These are phyloP conservation scores for Cydia splendana DNA, from an alignment of 1,140 invertebrate genomes.

Conservation along the genomic window DNA sequence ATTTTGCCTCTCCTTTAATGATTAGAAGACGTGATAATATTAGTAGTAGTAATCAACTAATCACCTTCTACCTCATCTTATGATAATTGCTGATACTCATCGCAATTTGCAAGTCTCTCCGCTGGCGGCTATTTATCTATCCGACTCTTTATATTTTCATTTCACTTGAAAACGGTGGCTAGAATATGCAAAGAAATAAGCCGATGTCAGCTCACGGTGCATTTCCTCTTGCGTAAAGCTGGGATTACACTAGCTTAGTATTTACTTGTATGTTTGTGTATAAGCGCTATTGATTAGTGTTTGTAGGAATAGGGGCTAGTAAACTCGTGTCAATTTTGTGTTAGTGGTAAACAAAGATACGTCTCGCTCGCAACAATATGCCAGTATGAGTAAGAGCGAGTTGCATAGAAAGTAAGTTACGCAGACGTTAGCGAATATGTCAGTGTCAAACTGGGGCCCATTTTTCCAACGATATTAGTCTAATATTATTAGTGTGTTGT, in stretches of 20 bases:
- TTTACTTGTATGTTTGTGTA: not conserved
- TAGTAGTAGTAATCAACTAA: too few species aligned
- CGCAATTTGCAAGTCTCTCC: not conserved
- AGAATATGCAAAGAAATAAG: not conserved
- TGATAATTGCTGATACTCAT: not conserved
- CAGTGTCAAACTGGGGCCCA: too few species aligned
- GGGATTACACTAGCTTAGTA: constrained; percentile 1
- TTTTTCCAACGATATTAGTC: too few species aligned
- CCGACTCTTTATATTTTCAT: not conserved
- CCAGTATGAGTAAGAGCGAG: too few species aligned
- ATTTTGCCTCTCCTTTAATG: not conserved
- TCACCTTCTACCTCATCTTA: too few species aligned
- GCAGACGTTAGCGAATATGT: too few species aligned
- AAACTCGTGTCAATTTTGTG: not conserved
- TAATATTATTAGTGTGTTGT: too few species aligned
- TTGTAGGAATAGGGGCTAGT: not conserved
- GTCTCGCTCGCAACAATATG: too few species aligned
- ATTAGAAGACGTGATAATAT: not conserved
- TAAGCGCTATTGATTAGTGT: not conserved
- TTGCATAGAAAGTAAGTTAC: too few species aligned
- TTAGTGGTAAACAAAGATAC: not conserved
- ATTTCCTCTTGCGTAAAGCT: not conserved
- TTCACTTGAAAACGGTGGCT: not conserved
- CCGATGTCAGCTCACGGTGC: not conserved
- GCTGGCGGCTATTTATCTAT: not conserved